phyloP scores from a whole-genome alignment of 30 jellyfish, hydroid and myxozoan species.

The Hydractinia echinata region DNA sequence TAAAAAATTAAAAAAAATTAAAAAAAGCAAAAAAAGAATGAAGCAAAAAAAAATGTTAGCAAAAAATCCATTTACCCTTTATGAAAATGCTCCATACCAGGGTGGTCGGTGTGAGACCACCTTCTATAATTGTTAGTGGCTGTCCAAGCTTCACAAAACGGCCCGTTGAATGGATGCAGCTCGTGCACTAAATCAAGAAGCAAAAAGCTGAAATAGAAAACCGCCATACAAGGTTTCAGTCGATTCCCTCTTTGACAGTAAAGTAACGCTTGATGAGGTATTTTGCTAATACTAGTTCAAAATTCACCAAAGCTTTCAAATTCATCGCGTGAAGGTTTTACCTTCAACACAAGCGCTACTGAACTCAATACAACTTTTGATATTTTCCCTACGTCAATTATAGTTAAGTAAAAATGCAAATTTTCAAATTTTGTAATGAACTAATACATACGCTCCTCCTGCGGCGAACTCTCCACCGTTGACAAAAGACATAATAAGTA shows the following conservation, averaged over 20 bases:
- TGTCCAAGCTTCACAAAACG: conserved; percentile 51
- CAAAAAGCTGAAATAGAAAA: not conserved
- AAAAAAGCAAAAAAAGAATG: not conserved
- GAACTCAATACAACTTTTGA: too few relatives aligned
- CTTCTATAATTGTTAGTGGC: conserved; percentile 35
- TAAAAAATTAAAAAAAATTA: not conserved
- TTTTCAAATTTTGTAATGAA: too few relatives aligned
- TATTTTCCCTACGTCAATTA: too few relatives aligned
- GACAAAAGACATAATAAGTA: conserved; percentile 71
- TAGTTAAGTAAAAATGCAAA: too few relatives aligned
- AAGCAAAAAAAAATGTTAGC: too few relatives aligned
- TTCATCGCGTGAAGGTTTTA: too few relatives aligned
- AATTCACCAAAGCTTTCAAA: too few relatives aligned
- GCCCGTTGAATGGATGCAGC: conserved; percentile 48
- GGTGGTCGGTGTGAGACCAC: conserved; percentile 63
- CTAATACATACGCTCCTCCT: not conserved
- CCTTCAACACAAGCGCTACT: too few relatives aligned
- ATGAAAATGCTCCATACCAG: conserved; percentile 65
- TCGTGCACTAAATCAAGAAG: conserved; percentile 13
- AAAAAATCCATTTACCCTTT: conserved; percentile 47
- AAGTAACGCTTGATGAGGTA: too few relatives aligned
- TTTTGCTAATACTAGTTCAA: too few relatives aligned
- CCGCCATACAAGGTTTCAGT: not conserved
- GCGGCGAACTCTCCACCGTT: conserved; percentile 25
- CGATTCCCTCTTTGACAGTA: too few relatives aligned